phyloP scores from a whole-genome alignment of 2,113 vertebrate genomes.

The Zosterops japonicus region DNA sequence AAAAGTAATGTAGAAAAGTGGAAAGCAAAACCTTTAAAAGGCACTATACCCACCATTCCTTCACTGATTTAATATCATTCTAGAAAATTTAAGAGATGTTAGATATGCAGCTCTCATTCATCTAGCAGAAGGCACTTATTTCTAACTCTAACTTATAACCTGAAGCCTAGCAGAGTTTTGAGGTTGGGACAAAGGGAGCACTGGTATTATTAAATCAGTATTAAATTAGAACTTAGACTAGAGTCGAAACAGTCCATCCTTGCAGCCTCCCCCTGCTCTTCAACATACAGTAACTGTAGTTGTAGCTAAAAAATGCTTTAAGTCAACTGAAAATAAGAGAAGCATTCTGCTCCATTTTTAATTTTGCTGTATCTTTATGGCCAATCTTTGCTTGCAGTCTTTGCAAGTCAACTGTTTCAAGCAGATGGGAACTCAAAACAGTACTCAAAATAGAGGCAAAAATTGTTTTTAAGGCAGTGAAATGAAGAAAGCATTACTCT shows the following conservation, averaged over 20 bases:
- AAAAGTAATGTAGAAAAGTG: not conserved
- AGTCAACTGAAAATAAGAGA: not conserved
- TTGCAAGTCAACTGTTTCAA: not conserved
- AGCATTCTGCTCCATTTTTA: not conserved
- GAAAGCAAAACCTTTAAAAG: not conserved
- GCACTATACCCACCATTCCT: not conserved
- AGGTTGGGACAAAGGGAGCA: not conserved
- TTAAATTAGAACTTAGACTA: not conserved
- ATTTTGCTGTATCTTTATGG: not conserved
- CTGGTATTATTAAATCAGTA: not conserved
- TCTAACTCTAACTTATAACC: not conserved
- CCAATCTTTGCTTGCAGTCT: not conserved
- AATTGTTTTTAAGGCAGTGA: not conserved
- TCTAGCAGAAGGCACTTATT: not conserved
- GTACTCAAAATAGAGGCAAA: not conserved
- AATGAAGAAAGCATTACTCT: not conserved
- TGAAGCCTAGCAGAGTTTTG: not conserved
- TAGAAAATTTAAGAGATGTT: not conserved
- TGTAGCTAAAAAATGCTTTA: not conserved
- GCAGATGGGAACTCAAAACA: not conserved
- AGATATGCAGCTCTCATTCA: not conserved
- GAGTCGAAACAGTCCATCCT: not conserved
- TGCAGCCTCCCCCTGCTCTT: not conserved
- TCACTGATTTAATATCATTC: not conserved
- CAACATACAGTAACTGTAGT: not conserved